phyloP scores from a whole-genome alignment of 1,140 invertebrate species.

The Cyphomyrmex costatus region DNA sequence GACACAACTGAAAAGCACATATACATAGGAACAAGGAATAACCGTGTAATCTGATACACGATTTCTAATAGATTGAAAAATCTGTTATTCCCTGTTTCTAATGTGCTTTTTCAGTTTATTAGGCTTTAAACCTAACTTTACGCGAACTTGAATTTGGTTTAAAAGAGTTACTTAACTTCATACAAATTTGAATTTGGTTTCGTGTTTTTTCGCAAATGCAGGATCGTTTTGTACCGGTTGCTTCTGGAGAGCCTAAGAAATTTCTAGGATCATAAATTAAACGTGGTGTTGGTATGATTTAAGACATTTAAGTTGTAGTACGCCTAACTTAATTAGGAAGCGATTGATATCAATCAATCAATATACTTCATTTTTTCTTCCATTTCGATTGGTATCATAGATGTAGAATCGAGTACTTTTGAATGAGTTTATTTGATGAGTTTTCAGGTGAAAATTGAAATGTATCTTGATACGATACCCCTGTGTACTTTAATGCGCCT shows the following conservation, averaged over 20 bases:
- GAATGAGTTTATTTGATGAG: slow-evolving; percentile 2
- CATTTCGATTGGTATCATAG: not conserved
- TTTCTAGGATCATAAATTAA: not conserved
- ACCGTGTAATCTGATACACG: too few relatives aligned
- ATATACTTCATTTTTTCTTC: not conserved
- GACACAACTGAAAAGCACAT: too few relatives aligned
- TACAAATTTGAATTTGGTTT: not conserved
- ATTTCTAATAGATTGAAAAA: too few relatives aligned
- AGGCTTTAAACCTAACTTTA: not conserved
- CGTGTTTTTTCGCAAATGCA: not conserved
- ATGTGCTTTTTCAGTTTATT: too few relatives aligned
- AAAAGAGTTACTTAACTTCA: not conserved
- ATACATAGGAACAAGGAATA: too few relatives aligned
- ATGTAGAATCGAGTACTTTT: not conserved
- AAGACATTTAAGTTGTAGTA: not conserved
- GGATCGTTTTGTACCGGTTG: not conserved
- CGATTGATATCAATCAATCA: not conserved
- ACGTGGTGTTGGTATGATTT: not conserved
- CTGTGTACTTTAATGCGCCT: not conserved
- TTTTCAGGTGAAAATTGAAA: not conserved
- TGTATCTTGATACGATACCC: not conserved
- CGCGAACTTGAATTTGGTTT: not conserved
- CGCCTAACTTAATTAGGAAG: not conserved
- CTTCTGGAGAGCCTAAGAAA: not conserved
- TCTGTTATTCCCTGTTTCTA: too few relatives aligned